These are phyloP conservation scores for Procapra przewalskii DNA, from an alignment of 2,113 vertebrate genomes.

Conservation along the genomic window DNA sequence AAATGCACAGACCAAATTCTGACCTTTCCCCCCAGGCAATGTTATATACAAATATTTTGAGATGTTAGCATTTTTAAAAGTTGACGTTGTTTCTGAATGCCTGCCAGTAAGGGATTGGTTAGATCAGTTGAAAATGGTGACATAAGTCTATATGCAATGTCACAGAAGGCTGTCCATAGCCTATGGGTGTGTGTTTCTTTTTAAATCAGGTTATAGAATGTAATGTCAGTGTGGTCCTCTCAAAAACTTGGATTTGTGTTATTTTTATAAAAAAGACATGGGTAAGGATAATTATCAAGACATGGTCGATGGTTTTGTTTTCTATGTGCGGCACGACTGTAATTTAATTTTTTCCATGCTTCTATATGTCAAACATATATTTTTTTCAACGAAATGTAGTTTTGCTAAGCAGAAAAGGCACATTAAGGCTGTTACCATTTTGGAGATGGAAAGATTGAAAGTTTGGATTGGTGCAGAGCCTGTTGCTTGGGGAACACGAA, in stretches of 20 bases:
- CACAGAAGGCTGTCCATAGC: neutral
- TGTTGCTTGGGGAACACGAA: neutral
- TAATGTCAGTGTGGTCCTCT: neutral
- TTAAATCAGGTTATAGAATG: neutral
- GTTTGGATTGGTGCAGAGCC: neutral
- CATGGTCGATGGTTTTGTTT: neutral
- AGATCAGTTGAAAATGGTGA: neutral
- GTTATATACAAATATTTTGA: constrained; percentile 31
- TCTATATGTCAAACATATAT: neutral
- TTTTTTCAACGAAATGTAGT: neutral
- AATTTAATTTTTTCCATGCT: neutral
- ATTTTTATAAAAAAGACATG: neutral
- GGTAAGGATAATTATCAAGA: neutral
- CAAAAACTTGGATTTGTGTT: neutral
- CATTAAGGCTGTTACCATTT: neutral
- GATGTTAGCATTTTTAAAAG: constrained; percentile 27
- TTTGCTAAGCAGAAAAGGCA: neutral
- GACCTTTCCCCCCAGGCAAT: neutral
- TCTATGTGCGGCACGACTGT: neutral
- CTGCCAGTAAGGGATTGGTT: neutral
- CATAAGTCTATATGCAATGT: neutral
- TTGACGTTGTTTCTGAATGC: neutral
- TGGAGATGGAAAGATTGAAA: neutral
- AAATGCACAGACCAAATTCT: neutral
- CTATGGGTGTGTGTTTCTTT: neutral